Evolutionary conservation across 2,797 vertebrate genomes (phyloP).

Genomic region (Clamator glandarius): DNA sequence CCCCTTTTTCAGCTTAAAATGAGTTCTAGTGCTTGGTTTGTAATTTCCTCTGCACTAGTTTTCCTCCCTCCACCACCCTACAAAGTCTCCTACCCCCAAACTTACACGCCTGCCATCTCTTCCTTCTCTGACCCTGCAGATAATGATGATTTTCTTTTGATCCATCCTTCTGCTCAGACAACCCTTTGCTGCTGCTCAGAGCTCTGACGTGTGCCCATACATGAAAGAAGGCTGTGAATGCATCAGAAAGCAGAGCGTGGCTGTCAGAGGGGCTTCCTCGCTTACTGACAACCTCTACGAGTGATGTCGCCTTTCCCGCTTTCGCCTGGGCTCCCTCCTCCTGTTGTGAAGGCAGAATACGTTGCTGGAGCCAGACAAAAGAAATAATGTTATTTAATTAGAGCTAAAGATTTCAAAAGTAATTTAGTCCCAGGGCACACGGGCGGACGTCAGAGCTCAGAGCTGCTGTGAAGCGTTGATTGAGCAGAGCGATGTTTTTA

Average conservation of each 20-base stretch:
- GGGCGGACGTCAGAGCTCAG: not conserved
- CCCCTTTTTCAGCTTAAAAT: not conserved
- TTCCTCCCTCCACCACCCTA: not conserved
- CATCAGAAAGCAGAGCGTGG: not conserved
- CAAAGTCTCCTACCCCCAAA: not conserved
- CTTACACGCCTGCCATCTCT: not conserved
- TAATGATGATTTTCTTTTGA: not conserved
- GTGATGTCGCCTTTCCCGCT: not conserved
- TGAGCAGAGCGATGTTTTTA: slow-evolving; percentile 45
- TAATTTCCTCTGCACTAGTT: not conserved
- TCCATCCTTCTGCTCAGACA: not conserved
- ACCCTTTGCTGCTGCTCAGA: not conserved
- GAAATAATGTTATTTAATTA: slow-evolving; percentile 70
- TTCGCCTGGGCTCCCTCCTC: not conserved
- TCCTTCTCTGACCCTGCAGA: not conserved
- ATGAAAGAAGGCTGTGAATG: not conserved
- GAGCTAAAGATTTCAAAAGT: slow-evolving; percentile 61
- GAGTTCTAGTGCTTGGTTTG: not conserved
- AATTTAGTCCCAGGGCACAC: slow-evolving; percentile 55
- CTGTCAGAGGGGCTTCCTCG: not conserved
- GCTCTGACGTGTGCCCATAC: not conserved
- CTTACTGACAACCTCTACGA: not conserved
- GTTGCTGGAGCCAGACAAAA: slow-evolving; percentile 40
- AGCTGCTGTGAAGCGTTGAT: slow-evolving; percentile 11
- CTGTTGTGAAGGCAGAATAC: not conserved